Base-by-base conservation (phyloP, 2,113 vertebrate genomes). In the Phodopus roborovskii region DNA sequence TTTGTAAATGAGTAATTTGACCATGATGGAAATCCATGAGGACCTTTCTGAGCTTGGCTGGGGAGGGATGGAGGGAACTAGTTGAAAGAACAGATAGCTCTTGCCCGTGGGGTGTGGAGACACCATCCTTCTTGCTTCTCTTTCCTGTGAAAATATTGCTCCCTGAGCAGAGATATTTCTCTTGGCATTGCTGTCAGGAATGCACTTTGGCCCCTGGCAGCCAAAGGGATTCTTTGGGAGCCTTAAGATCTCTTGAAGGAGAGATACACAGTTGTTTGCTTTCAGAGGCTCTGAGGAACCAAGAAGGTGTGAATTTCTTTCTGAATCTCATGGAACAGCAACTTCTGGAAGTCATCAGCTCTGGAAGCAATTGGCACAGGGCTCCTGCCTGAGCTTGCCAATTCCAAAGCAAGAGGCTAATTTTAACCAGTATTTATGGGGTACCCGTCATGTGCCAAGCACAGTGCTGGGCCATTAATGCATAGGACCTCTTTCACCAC, bases 1-100 rank as follows among this genome's bases (percentile, higher is more conserved):
- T 97, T 92, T 84, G 92, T 97, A 97, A 97, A 70, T 97, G 95
- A 97, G 24, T 94, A 93, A 97, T 97, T 95, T 92, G 97, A 96
- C 96, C 64, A 2, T 86, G 91, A 92, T 96, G 74, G 92, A 95
- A 97, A 45, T 66, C 89, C 39, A 56, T 0, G 33, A 95, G 95
- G 93, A 96, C 36, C 20, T 98, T 97, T 88, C 28, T 1, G 66
- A 95, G 93, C 84, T 15, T 70, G 56, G 82, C 64, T 28, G 1
- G 78, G 45, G 48, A 22, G 81, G 30, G 39, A 70, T 53, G 62
- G 75, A 83, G 60, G 39, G 60, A 88, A 33, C 73, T 68, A 28
- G 3, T 50, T 22, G 2, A 68, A 50, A 86, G 28, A 56, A 42
- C 58, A 0, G 28, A 2, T 53, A 81, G 42, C 30, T 53, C 58